Evolutionary conservation across 2,113 vertebrate genomes (phyloP).

Genomic region (Bucco capensis): DNA sequence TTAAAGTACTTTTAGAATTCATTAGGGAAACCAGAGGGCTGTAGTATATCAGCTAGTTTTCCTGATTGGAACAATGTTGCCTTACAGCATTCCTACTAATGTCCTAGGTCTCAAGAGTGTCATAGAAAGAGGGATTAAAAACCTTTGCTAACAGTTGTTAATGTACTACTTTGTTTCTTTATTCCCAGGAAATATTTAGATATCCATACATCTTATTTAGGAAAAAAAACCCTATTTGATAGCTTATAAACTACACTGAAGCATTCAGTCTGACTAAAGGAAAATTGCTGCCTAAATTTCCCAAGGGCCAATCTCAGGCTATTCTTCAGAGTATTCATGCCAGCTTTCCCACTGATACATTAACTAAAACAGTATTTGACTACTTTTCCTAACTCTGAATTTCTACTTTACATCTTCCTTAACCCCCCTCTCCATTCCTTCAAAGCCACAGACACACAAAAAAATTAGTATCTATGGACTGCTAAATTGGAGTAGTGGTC

Average conservation of each 20-base stretch:
- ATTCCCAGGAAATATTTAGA: neutral
- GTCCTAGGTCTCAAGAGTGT: neutral
- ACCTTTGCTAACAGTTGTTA: neutral
- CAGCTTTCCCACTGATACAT: neutral
- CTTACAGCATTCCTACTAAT: neutral
- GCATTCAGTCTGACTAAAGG: neutral
- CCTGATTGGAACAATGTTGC: neutral
- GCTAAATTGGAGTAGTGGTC: neutral
- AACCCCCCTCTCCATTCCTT: neutral
- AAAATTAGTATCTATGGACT: neutral
- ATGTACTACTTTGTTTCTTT: neutral
- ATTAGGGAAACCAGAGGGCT: neutral
- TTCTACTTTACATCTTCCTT: neutral
- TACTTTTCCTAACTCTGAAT: neutral
- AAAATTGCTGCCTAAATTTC: neutral
- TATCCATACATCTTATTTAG: neutral
- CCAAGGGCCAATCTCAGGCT: neutral
- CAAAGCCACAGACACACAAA: neutral
- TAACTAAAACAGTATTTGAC: neutral
- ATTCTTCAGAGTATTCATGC: neutral
- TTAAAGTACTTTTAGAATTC: constrained; percentile 30
- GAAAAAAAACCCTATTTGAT: constrained; percentile 10
- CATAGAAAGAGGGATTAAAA: neutral
- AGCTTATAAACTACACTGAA: neutral
- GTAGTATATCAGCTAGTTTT: neutral